Evolutionary conservation across 1,140 invertebrate genomes (phyloP).

Genomic region (Trachymyrmex cornetzi): DNA sequence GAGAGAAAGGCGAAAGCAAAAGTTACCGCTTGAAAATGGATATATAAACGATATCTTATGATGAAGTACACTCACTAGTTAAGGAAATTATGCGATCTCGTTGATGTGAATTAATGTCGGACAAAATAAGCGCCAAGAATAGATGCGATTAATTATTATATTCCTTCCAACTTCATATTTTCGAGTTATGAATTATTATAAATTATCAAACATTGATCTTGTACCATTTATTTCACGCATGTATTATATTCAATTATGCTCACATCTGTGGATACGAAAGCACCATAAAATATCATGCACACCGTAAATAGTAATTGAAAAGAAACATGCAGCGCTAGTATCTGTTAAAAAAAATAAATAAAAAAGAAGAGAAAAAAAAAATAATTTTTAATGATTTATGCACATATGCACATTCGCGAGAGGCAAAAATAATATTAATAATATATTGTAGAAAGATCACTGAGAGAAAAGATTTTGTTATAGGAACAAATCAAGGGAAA

Average conservation of each 20-base stretch:
- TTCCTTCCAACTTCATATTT: slow-evolving; percentile 1
- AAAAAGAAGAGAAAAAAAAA: not conserved
- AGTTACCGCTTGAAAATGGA: slow-evolving; percentile 19
- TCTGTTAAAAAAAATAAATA: not conserved
- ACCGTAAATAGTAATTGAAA: slow-evolving; percentile 63
- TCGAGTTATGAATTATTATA: slow-evolving; percentile 14
- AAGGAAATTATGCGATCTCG: slow-evolving; percentile 19
- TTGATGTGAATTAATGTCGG: slow-evolving; percentile 16
- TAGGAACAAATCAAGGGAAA: too few relatives aligned
- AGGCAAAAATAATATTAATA: not conserved
- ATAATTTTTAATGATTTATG: not conserved
- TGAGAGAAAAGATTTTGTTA: too few relatives aligned
- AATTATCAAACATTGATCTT: slow-evolving; percentile 63
- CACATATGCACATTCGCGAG: not conserved
- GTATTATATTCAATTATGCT: slow-evolving; percentile 33
- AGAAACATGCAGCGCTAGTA: slow-evolving; percentile 26
- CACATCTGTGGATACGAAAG: slow-evolving; percentile 63
- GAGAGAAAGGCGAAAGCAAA: slow-evolving; percentile 13
- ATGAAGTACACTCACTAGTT: not conserved
- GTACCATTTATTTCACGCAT: slow-evolving; percentile 38
- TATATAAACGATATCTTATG: slow-evolving; percentile 18
- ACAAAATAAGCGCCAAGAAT: not conserved
- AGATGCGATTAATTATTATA: slow-evolving; percentile 45
- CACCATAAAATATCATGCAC: slow-evolving; percentile 77
- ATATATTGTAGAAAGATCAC: not conserved